Evolutionary conservation across 2,888 invertebrate species (phyloP).

Genomic region (Chalcis sispes): DNA sequence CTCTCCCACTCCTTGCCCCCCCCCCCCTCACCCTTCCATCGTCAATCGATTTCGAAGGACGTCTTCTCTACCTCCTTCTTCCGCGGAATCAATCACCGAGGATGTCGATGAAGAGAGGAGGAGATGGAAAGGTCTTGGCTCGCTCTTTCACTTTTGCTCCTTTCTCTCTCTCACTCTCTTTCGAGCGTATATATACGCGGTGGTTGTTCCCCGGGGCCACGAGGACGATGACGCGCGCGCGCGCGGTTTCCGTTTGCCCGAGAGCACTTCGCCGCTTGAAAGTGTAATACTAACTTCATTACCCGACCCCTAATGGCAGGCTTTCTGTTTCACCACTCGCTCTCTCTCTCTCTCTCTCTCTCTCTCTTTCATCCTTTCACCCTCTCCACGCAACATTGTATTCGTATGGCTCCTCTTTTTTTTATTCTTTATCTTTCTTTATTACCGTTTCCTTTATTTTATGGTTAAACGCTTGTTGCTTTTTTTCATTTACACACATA

Average conservation of each 20-base stretch:
- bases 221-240: too few relatives aligned
- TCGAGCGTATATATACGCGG: too few relatives aligned
- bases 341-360: neutral
- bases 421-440: too few relatives aligned
- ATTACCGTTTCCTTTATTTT: too few relatives aligned
- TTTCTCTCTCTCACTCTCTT: neutral
- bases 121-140: neutral
- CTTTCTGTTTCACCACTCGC: conserved; percentile 33
- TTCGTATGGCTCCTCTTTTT: too few relatives aligned
- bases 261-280: conserved; percentile 42
- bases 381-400: too few relatives aligned
- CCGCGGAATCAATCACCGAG: conserved; percentile 28
- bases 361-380: too few relatives aligned
- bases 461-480: too few relatives aligned
- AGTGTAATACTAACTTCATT: conserved; percentile 56
- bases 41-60: conserved; percentile 24
- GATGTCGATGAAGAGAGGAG: neutral
- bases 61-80: neutral
- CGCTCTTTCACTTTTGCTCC: conserved; percentile 38
- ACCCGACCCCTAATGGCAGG: conserved; percentile 49
- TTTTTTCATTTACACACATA: too few relatives aligned
- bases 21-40: too few relatives aligned
- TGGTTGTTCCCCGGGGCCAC: too few relatives aligned
- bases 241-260: conserved; percentile 29
- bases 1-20: too few relatives aligned